phyloP scores from a whole-genome alignment of 2,113 vertebrate genomes.

The Ameiurus melas region DNA sequence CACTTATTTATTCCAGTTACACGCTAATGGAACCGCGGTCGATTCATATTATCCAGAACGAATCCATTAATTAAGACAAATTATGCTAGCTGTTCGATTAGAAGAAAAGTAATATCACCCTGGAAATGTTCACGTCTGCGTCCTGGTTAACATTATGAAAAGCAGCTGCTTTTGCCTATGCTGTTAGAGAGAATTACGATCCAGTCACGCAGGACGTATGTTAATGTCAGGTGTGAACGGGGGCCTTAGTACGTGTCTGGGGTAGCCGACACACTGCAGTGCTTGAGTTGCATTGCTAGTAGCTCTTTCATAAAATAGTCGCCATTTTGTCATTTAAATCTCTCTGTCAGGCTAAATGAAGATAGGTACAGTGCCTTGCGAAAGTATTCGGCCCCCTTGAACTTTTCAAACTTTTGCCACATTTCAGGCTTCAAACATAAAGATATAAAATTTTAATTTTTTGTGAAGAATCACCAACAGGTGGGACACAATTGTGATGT shows the following conservation, averaged over 20 bases:
- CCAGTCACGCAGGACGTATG: not conserved
- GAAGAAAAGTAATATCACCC: not conserved
- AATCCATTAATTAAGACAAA: not conserved
- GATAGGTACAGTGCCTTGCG: no score
- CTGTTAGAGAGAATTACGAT: not conserved
- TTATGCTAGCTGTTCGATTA: not conserved
- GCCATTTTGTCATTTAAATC: not conserved
- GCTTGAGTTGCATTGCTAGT: no score
- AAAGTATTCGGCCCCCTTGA: no score
- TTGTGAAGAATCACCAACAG: no score
- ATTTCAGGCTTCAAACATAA: no score
- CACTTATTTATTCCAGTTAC: not conserved
- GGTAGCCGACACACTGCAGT: no score
- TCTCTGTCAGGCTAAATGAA: not conserved
- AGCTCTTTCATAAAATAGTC: not conserved
- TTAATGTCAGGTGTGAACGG: not conserved
- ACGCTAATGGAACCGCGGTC: not conserved
- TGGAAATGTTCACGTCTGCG: not conserved
- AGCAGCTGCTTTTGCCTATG: not conserved
- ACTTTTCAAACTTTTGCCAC: no score
- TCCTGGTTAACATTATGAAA: not conserved
- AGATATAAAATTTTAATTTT: no score
- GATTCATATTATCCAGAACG: not conserved
- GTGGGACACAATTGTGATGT: no score
- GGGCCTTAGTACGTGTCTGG: no score